A percentile compares a stretch with the other conserved stretches of the same genome.
phyloP scores from a whole-genome alignment of 2,888 invertebrate species.

The Hipparchia semele region DNA sequence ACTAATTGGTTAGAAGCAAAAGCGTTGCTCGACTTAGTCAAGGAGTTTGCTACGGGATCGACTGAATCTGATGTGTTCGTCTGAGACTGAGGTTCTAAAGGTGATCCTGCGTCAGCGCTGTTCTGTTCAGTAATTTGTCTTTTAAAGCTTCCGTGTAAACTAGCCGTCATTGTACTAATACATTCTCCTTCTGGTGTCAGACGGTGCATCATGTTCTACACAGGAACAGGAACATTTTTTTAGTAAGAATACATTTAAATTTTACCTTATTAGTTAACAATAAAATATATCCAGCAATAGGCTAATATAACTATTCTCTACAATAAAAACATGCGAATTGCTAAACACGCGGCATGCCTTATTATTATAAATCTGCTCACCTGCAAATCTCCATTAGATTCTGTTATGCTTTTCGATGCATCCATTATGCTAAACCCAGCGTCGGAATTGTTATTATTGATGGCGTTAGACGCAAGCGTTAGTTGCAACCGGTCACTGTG shows the following conservation, averaged over 20 bases:
- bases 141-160: slow-evolving; percentile 86
- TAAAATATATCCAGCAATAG: slow-evolving; percentile 46
- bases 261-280: slow-evolving; percentile 35
- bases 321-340: slow-evolving; percentile 44
- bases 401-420: slow-evolving; percentile 61
- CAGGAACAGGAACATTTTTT: slow-evolving; percentile 68
- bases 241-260: slow-evolving; percentile 32
- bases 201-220: slow-evolving; percentile 86
- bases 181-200: slow-evolving; percentile 88
- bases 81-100: slow-evolving; percentile 68
- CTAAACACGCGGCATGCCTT: slow-evolving; percentile 52
- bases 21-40: slow-evolving; percentile 68
- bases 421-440: slow-evolving; percentile 67
- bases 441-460: slow-evolving; percentile 72
- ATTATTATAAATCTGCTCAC: slow-evolving; percentile 56
- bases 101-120: slow-evolving; percentile 69
- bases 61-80: slow-evolving; percentile 70
- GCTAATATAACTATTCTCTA: slow-evolving; percentile 35
- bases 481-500: slow-evolving; percentile 77
- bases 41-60: slow-evolving; percentile 69
- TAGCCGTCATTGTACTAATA: slow-evolving; percentile 84
- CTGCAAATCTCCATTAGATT: slow-evolving; percentile 70
- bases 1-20: slow-evolving; percentile 73
- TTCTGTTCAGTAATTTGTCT: slow-evolving; percentile 80
- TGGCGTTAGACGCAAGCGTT: slow-evolving; percentile 80